Base-by-base conservation (phyloP, 2,888 invertebrate genomes). In the Bellardia pandia region DNA sequence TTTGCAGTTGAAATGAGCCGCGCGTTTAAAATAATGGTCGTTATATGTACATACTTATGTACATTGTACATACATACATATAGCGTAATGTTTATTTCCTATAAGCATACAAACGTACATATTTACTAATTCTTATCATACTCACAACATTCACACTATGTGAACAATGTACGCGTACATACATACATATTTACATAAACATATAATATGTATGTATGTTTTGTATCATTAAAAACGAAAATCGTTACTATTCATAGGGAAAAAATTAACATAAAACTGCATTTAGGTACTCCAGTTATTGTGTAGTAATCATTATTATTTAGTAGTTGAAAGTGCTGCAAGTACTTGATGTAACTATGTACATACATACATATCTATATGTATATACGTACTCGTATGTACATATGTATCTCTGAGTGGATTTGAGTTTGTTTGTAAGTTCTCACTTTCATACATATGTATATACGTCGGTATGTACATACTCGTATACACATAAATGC, bases 261-360 rank as follows among this genome's bases (percentile, higher is more conserved):
- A 40, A 11, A 74, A 80, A 80, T 80, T 80, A 80, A 64, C 80
- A 80, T 80, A 80, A 80, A 80, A 66, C 58, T 80, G 33, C 80
- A 80, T 72, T 80, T 80, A 71, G 66, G 40, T 72, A 71, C 58
- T 40, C 33, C 40, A 64, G 79, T 71, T 60, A 51, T 71, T 37
- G 51, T 62, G 62, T 48, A 66, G 58, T 69, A 69, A 62, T 51
- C 78, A 71, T 79, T 79, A 79, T 69, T 79, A 60, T 79, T 71
- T 60, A 71, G 69, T 37, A 62, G 48, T 48, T 58, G 4, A 48
- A 69, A 69, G 48, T 78, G 30, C 16, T 69, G 13, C 78, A 69
- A 69, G 58, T 78, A 37, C 62, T 75, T 48, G 51, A 16, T 37
- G 11, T 30, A 60, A 56, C 45, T 60, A 51, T 40, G 33, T 51